Evolutionary conservation across 23 tunicate genomes (phyloP).

Genomic region (Oikopleura albicans): DNA sequence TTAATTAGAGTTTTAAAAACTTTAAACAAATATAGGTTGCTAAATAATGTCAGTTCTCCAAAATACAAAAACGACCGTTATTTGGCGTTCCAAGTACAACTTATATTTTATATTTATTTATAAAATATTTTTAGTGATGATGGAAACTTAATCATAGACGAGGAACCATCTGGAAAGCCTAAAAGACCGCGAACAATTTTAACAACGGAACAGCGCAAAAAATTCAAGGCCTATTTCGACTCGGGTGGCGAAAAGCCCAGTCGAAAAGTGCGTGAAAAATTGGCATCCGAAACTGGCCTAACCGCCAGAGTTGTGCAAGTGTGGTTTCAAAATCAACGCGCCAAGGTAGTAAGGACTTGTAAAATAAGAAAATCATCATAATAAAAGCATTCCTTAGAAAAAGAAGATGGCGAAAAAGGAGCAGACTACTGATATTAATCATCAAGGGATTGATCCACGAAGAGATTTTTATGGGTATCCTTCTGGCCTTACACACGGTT

Average conservation of each 20-base stretch:
- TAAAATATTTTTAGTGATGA: background rate
- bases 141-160: constrained; percentile 7
- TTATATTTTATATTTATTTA: background rate
- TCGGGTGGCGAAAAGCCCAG: background rate
- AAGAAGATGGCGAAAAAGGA: constrained; percentile 15
- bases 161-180: background rate
- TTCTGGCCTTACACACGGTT: background rate
- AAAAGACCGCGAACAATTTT: constrained; percentile 9
- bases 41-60: too few species aligned
- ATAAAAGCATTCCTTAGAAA: background rate
- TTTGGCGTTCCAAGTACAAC: too few species aligned
- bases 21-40: too few species aligned
- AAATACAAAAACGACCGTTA: too few species aligned
- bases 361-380: background rate
- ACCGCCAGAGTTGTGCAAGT: constrained; percentile 17
- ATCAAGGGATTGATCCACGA: background rate
- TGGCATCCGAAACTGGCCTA: constrained; percentile 14
- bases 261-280: constrained; percentile 9
- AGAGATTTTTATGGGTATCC: constrained; percentile 16
- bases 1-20: too few species aligned
- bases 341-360: background rate
- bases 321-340: constrained; percentile 17
- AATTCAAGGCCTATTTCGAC: constrained; percentile 11
- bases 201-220: constrained; percentile 1
- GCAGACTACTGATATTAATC: background rate